A percentile compares a stretch with the other conserved stretches of the same genome.
Conservation (phyloP, 2,113 vertebrate species). For the Phainopepla nitens region DNA sequence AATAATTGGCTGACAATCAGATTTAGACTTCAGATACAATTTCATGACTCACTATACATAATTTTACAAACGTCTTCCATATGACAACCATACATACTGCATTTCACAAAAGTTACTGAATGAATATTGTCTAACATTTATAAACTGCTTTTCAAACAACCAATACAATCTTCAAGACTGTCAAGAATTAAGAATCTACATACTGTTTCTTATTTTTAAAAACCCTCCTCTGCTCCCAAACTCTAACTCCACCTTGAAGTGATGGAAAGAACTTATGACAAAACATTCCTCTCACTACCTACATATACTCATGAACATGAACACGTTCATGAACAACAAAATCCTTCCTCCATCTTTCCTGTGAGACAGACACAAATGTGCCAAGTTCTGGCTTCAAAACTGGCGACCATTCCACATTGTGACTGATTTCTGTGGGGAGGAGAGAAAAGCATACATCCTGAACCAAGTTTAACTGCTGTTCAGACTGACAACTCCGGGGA, state of each 20-base stretch:
- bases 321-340: not conserved
- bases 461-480: not conserved
- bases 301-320: not conserved
- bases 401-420: not conserved
- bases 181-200: not conserved
- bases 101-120: not conserved
- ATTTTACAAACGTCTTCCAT: not conserved
- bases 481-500: not conserved
- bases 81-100: not conserved
- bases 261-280: not conserved
- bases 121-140: not conserved
- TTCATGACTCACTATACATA: not conserved
- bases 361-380: not conserved
- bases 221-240: not conserved
- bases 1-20: not conserved
- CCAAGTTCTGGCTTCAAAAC: not conserved
- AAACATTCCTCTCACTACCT: not conserved
- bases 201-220: not conserved
- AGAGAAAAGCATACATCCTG: not conserved
- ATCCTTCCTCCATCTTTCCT: not conserved
- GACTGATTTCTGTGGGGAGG: not conserved
- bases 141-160: not conserved
- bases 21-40: not conserved
- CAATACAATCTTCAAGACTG: not conserved
- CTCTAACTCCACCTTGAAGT: not conserved